Evolutionary conservation across 2,797 vertebrate genomes (phyloP).

Genomic region (Crenichthys baileyi): DNA sequence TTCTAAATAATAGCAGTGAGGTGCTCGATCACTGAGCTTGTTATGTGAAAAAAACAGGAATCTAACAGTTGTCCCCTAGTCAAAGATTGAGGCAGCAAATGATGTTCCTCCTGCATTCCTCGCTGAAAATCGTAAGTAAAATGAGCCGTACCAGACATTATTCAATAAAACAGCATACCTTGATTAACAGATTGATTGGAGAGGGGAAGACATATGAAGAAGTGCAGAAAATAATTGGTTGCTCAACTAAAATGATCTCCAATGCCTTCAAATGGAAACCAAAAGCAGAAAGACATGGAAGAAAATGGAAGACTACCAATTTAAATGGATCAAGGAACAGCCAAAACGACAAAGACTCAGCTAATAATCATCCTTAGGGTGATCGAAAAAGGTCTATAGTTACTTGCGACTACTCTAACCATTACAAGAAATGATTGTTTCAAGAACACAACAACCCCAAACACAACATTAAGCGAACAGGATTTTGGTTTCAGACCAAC

Average conservation of each 20-base stretch:
- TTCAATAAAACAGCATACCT: background rate
- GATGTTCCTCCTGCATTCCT: background rate
- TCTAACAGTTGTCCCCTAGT: background rate
- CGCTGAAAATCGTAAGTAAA: background rate
- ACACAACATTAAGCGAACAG: background rate
- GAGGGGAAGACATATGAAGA: too few species aligned
- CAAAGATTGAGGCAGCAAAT: background rate
- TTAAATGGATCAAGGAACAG: background rate
- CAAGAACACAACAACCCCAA: background rate
- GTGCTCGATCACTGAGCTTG: background rate
- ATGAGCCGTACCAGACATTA: background rate
- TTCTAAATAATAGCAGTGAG: background rate
- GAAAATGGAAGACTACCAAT: background rate
- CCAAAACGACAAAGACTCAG: background rate
- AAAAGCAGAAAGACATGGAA: background rate
- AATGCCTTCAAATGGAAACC: background rate
- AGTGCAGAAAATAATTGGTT: too few species aligned
- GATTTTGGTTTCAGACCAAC: background rate
- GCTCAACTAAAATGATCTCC: background rate
- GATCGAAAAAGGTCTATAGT: background rate
- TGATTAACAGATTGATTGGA: too few species aligned
- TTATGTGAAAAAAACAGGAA: background rate
- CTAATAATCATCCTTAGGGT: background rate
- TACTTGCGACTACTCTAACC: background rate
- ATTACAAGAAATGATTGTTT: too few species aligned